Conservation (phyloP, 2,888 invertebrate species). For the Deilephila elpenor region DNA sequence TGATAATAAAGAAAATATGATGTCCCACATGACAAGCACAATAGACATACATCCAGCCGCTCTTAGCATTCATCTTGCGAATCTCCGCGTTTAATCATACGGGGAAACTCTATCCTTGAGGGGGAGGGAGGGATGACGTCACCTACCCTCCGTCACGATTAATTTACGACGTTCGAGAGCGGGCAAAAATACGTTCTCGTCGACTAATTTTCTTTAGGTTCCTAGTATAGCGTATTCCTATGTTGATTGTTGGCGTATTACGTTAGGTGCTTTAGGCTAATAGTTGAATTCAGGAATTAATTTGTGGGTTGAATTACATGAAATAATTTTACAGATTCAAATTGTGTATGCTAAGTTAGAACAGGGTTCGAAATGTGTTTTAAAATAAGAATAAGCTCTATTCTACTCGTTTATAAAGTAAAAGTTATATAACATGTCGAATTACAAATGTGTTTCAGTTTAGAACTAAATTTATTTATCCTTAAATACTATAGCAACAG, state of each 20-base stretch:
- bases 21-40: slow-evolving; percentile 1
- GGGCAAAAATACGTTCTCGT: slow-evolving; percentile 4
- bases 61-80: slow-evolving; percentile 33
- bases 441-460: too few relatives aligned
- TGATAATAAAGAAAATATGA: slow-evolving; percentile 21
- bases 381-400: too few relatives aligned
- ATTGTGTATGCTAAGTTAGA: too few relatives aligned
- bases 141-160: slow-evolving; percentile 5
- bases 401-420: too few relatives aligned
- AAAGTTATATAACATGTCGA: too few relatives aligned
- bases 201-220: slow-evolving; percentile 5
- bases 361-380: too few relatives aligned
- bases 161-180: slow-evolving; percentile 15
- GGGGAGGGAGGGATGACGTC: background rate
- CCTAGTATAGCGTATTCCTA: background rate
- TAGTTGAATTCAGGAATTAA: background rate
- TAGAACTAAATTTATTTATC: too few relatives aligned
- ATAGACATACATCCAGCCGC: slow-evolving; percentile 16
- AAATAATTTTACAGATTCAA: too few relatives aligned
- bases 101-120: slow-evolving; percentile 4
- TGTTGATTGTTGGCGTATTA: background rate
- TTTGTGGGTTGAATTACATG: background rate
- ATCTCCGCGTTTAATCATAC: slow-evolving; percentile 35
- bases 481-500: too few relatives aligned
- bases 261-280: background rate